Conservation (phyloP, 2,888 invertebrate genomes). For the Stenoptilia bipunctidactyla region DNA sequence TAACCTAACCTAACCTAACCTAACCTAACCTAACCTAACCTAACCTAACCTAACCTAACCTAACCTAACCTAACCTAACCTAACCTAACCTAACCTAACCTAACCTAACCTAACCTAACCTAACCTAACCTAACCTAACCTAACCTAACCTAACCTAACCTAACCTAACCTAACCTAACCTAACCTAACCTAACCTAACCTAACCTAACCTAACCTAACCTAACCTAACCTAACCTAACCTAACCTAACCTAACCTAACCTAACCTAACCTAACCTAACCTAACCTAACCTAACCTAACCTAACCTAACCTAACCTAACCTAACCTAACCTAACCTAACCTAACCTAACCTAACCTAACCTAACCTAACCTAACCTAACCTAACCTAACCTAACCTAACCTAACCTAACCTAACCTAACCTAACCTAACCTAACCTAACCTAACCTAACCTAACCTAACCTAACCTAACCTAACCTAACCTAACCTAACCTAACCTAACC, state of each 20-base stretch:
- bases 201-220: constrained; percentile 11
- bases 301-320: constrained; percentile 11
- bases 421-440: constrained; percentile 11
- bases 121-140: constrained; percentile 10
- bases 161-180: constrained; percentile 10
- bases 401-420: constrained; percentile 11
- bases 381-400: constrained; percentile 11
- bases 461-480: constrained; percentile 6
- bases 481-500: constrained; percentile 6
- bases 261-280: constrained; percentile 11
- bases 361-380: constrained; percentile 11
- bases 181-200: constrained; percentile 10
- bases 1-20: constrained; percentile 14
- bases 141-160: constrained; percentile 10
- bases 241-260: constrained; percentile 11
- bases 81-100: constrained; percentile 15
- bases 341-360: constrained; percentile 11
- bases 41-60: constrained; percentile 12
- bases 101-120: constrained; percentile 12
- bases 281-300: constrained; percentile 11
- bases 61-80: constrained; percentile 15
- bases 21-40: constrained; percentile 12
- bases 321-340: constrained; percentile 11
- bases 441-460: constrained; percentile 5
- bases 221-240: constrained; percentile 10